Conservation (phyloP, 2,797 vertebrate genomes). For the Crenichthys baileyi region DNA sequence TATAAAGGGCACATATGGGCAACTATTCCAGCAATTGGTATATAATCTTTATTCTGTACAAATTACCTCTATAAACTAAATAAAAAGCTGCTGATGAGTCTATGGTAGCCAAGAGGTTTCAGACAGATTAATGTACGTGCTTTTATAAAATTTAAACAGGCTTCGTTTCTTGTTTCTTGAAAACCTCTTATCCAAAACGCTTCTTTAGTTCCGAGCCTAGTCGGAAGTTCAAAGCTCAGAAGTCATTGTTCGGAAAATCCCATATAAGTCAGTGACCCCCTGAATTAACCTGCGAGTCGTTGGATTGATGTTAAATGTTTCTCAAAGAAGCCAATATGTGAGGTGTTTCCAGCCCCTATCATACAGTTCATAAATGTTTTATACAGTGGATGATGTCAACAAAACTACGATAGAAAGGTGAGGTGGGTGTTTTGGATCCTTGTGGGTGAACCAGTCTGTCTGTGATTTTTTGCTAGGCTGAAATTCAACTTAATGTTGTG, state of each 20-base stretch:
- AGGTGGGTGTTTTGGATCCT: neutral
- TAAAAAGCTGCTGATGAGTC: neutral
- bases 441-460: neutral
- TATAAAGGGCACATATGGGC: neutral
- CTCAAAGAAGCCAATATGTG: neutral
- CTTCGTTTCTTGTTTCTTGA: neutral
- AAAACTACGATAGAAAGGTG: too few relatives aligned
- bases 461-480: neutral
- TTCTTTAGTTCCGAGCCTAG: neutral
- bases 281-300: neutral
- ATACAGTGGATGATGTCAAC: too few relatives aligned
- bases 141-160: neutral
- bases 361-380: neutral
- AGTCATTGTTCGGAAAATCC: neutral
- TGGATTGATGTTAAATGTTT: neutral
- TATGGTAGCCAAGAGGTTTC: neutral
- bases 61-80: neutral
- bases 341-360: neutral
- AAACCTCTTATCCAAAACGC: neutral
- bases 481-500: neutral
- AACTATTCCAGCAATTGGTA: neutral
- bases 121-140: neutral
- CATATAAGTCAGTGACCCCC: neutral
- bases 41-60: too few relatives aligned
- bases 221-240: neutral